Percentiles rank a stretch among this genome's conserved stretches.
phyloP scores from a whole-genome alignment of 2,113 vertebrate species.

The Ciconia boyciana region DNA sequence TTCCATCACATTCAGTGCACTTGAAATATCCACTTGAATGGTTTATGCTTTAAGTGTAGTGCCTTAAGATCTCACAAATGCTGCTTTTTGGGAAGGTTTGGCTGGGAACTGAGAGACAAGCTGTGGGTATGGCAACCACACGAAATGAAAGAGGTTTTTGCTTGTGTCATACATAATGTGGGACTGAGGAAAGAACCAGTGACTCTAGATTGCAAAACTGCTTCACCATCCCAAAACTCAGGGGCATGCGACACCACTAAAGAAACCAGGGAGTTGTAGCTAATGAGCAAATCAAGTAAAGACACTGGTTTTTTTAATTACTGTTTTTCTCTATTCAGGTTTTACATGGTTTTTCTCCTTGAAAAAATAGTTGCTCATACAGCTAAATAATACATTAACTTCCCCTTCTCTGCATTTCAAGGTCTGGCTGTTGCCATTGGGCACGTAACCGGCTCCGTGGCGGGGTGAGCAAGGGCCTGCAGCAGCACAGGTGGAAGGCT shows the following conservation, averaged over 20 bases:
- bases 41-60: background rate
- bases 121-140: background rate
- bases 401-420: too few relatives aligned
- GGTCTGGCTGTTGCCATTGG: background rate
- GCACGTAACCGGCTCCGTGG: accelerated
- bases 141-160: accelerated
- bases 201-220: background rate
- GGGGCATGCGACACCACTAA: background rate
- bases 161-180: too few relatives aligned
- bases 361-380: background rate
- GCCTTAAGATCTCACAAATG: too few relatives aligned
- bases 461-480: background rate
- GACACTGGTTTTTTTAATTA: background rate
- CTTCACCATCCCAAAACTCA: background rate
- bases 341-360: background rate
- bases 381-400: background rate
- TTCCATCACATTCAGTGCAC: background rate
- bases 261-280: background rate
- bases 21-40: background rate
- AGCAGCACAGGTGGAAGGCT: accelerated
- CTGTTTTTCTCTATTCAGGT: background rate
- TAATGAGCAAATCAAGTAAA: background rate
- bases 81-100: background rate
- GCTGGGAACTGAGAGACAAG: background rate
- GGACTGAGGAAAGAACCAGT: background rate